phyloP scores from a whole-genome alignment of 2,888 invertebrate species.

The Lasius fuliginosus region DNA sequence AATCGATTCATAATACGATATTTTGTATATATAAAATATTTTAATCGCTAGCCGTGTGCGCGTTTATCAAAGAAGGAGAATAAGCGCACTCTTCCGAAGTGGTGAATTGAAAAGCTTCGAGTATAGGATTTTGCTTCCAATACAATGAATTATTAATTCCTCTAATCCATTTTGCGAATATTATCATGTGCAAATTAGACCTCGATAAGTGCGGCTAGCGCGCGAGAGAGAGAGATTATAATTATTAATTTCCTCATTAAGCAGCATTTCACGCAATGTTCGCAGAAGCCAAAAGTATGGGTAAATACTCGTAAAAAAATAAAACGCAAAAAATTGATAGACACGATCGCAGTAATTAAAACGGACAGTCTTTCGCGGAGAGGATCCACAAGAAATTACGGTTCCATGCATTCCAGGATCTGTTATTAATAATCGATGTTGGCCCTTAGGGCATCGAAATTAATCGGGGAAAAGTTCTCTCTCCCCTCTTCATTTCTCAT shows the following conservation, averaged over 20 bases:
- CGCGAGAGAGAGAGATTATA: slow-evolving; percentile 11
- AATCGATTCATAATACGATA: slow-evolving; percentile 39
- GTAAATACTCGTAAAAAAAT: neutral
- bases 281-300: neutral
- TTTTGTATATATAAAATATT: slow-evolving; percentile 40
- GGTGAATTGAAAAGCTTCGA: slow-evolving; percentile 27
- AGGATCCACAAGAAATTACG: slow-evolving; percentile 16
- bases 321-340: slow-evolving; percentile 32
- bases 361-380: neutral
- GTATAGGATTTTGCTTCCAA: slow-evolving; percentile 41
- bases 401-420: neutral
- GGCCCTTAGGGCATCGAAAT: slow-evolving; percentile 18
- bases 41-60: slow-evolving; percentile 7
- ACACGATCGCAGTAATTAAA: slow-evolving; percentile 32
- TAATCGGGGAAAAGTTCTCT: slow-evolving; percentile 51
- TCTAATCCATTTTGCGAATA: slow-evolving; percentile 28
- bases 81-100: neutral
- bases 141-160: slow-evolving; percentile 43
- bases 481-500: slow-evolving; percentile 1
- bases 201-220: slow-evolving; percentile 13
- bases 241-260: slow-evolving; percentile 40
- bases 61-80: slow-evolving; percentile 22
- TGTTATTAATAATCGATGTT: slow-evolving; percentile 44
- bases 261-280: slow-evolving; percentile 15
- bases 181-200: slow-evolving; percentile 45